Evolutionary conservation across 2,797 vertebrate species (phyloP).

Genomic region (Selene dorsalis): DNA sequence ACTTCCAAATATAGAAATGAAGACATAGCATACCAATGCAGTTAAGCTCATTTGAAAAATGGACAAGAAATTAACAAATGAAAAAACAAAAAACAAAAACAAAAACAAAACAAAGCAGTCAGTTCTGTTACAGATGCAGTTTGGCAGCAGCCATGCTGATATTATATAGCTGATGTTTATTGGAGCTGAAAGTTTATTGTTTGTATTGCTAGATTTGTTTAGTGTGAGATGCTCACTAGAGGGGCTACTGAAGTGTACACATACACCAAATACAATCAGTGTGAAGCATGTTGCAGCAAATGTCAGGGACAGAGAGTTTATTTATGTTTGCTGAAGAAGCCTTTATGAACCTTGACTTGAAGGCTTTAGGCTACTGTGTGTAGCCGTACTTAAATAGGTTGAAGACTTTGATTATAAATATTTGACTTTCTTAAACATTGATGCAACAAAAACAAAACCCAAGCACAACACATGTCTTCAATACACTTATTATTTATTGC

Average conservation of each 20-base stretch:
- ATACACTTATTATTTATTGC: slow-evolving; percentile 30
- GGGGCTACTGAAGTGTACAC: slow-evolving; percentile 39
- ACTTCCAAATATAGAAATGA: slow-evolving; percentile 23
- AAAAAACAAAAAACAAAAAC: not conserved
- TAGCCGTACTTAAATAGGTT: slow-evolving; percentile 39
- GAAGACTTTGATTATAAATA: slow-evolving; percentile 54
- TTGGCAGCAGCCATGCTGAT: slow-evolving; percentile 31
- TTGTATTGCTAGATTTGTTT: slow-evolving; percentile 27
- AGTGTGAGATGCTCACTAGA: slow-evolving; percentile 23
- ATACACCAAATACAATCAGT: slow-evolving; percentile 28
- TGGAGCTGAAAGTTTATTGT: slow-evolving; percentile 42
- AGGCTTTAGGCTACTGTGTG: slow-evolving; percentile 35
- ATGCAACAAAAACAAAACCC: not conserved
- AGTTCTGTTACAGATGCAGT: slow-evolving; percentile 7
- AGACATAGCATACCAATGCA: not conserved
- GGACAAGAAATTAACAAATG: no score
- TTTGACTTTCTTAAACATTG: slow-evolving; percentile 45
- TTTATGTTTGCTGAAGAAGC: slow-evolving; percentile 59
- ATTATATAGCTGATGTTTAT: slow-evolving; percentile 45
- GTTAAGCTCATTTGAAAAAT: not conserved
- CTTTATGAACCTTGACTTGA: slow-evolving; percentile 64
- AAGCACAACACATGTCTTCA: slow-evolving; percentile 6
- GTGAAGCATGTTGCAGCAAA: slow-evolving; percentile 60
- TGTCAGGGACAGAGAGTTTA: slow-evolving; percentile 57
- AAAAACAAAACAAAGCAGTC: not conserved